Evolutionary conservation across 2,113 vertebrate species (phyloP).

Genomic region (Phylloscopus trochilus): DNA sequence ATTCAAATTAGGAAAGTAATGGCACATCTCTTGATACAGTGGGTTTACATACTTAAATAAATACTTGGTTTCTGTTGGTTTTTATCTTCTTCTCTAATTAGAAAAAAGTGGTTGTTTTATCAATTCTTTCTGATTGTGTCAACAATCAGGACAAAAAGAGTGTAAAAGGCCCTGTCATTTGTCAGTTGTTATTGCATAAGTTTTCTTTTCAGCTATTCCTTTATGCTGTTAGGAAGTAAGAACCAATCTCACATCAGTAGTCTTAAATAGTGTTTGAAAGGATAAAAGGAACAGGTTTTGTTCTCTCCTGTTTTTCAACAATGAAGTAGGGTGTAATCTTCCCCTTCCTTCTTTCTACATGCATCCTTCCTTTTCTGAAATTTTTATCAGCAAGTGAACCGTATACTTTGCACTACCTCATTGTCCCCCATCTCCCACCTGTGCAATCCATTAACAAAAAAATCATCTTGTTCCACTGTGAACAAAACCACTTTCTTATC

Average conservation of each 20-base stretch:
- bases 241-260: neutral
- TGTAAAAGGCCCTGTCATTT: neutral
- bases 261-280: neutral
- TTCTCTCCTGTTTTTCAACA: neutral
- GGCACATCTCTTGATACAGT: neutral
- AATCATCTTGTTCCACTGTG: neutral
- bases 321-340: neutral
- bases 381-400: neutral
- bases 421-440: neutral
- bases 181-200: neutral
- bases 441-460: neutral
- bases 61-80: neutral
- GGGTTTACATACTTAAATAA: neutral
- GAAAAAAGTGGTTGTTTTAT: neutral
- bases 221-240: neutral
- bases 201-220: neutral
- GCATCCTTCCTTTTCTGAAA: neutral
- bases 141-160: neutral
- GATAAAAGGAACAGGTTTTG: neutral
- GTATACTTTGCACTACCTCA: neutral
- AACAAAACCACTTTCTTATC: slow-evolving; percentile 12
- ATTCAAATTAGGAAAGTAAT: neutral
- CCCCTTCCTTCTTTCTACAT: neutral
- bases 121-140: neutral
- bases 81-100: neutral